These are phyloP conservation scores for Amphiprion percula DNA, from an alignment of 2,113 vertebrate genomes.

Conservation along the genomic window DNA sequence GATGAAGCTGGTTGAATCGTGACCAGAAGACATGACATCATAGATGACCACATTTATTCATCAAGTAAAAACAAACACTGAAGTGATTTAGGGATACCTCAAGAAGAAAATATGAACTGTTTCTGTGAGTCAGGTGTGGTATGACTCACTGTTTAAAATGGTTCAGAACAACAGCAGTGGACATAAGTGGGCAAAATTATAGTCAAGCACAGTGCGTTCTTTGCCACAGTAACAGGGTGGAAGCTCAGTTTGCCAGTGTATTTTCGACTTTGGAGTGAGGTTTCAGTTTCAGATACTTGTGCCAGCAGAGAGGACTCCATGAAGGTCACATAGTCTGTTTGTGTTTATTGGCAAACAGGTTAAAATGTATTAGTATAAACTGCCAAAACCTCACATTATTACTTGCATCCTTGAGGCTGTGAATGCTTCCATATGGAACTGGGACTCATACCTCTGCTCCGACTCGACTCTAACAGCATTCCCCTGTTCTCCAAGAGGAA, in stretches of 20 bases:
- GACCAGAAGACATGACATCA: slow-evolving; percentile 12
- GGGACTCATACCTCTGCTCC: slow-evolving; percentile 13
- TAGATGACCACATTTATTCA: background rate
- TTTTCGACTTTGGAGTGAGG: background rate
- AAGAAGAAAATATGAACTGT: background rate
- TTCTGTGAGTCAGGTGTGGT: slow-evolving; percentile 6
- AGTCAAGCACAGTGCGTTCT: background rate
- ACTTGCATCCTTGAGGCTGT: slow-evolving; percentile 37
- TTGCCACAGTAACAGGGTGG: background rate
- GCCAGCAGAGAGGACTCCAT: slow-evolving; percentile 21
- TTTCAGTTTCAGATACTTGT: slow-evolving; percentile 18
- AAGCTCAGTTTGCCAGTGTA: background rate
- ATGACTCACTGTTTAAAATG: background rate
- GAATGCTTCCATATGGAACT: slow-evolving; percentile 53
- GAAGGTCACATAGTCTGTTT: slow-evolving; percentile 40
- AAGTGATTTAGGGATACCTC: slow-evolving; percentile 8
- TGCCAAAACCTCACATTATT: slow-evolving; percentile 33
- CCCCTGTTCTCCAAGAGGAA: slow-evolving; percentile 40
- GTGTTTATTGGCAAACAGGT: slow-evolving; percentile 38
- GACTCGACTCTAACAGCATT: slow-evolving; percentile 23
- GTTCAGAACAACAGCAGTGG: background rate
- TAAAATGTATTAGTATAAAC: slow-evolving; percentile 6
- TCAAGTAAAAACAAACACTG: slow-evolving; percentile 1
- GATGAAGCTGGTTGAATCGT: background rate
- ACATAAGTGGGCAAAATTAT: background rate